A percentile compares a stretch with the other conserved stretches of the same genome.
Evolutionary conservation across 2,797 vertebrate species (phyloP).

Genomic region (Chromis chromis): DNA sequence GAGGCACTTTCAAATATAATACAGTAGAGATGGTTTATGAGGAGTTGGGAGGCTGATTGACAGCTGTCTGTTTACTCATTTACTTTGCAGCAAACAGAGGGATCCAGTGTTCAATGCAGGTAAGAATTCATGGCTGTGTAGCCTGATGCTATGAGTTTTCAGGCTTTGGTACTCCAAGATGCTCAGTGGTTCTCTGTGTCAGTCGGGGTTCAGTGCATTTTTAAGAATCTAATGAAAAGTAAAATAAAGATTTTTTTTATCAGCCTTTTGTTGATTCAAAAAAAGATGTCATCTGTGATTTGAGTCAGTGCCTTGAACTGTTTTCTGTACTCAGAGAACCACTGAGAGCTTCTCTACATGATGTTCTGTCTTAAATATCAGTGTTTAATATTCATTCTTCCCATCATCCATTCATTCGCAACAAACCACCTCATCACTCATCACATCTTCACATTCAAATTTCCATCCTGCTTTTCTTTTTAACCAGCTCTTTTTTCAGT

Average conservation of each 20-base stretch:
- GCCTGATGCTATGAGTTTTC: conserved; percentile 11
- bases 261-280: too few relatives aligned
- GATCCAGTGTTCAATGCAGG: conserved; percentile 97
- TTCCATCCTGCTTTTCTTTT: conserved; percentile 21
- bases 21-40: conserved; percentile 13
- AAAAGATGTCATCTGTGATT: not conserved
- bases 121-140: conserved; percentile 81
- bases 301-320: conserved; percentile 6
- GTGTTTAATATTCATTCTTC: conserved; percentile 46
- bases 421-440: conserved; percentile 42
- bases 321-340: conserved; percentile 36
- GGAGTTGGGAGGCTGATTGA: conserved; percentile 55
- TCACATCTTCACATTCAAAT: conserved; percentile 41
- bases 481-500: conserved; percentile 6
- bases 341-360: conserved; percentile 1
- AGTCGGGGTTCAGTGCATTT: conserved; percentile 10
- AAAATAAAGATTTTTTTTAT: not conserved
- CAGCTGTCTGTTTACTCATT: conserved; percentile 68
- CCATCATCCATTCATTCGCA: conserved; percentile 42
- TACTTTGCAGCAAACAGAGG: conserved; percentile 94
- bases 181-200: conserved; percentile 54
- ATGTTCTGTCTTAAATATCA: conserved; percentile 27
- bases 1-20: conserved; percentile 23
- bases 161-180: conserved; percentile 15
- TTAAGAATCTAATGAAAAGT: not conserved